These are phyloP conservation scores for Lapara coniferarum DNA, from an alignment of 2,888 invertebrate genomes.

Conservation along the genomic window DNA sequence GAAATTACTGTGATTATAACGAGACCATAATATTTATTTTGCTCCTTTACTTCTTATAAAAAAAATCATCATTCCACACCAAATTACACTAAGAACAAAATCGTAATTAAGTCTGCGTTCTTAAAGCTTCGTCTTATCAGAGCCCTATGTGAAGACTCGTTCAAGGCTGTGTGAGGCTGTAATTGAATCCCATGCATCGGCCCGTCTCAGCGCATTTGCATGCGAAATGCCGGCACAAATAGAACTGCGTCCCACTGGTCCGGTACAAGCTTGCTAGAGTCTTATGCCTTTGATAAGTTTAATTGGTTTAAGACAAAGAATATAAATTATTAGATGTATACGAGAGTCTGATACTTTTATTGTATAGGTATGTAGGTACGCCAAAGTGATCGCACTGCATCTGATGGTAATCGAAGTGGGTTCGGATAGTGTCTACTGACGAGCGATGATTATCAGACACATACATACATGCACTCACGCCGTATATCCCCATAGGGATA, in stretches of 20 bases:
- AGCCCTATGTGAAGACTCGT: neutral
- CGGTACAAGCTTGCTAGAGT: neutral
- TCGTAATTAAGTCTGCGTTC: neutral
- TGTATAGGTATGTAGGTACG: too few species aligned
- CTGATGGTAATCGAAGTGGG: too few species aligned
- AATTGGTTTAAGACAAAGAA: neutral
- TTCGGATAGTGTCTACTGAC: too few species aligned
- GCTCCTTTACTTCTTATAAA: too few species aligned
- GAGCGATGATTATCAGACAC: too few species aligned
- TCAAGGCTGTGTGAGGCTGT: conserved; percentile 17
- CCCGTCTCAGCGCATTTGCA: conserved; percentile 30
- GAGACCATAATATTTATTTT: too few species aligned
- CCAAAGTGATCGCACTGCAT: too few species aligned
- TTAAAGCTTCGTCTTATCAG: neutral
- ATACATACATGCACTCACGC: too few species aligned
- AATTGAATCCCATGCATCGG: conserved; percentile 8
- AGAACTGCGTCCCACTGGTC: neutral
- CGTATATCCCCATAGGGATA: too few species aligned
- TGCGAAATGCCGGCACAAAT: conserved; percentile 31
- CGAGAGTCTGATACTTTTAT: neutral
- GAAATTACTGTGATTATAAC: too few species aligned
- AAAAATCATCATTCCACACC: too few species aligned
- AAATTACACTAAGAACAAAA: conserved; percentile 15
- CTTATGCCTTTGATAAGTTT: neutral
- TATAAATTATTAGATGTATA: neutral